These are phyloP conservation scores for Leucophenga maculata DNA, from an alignment of 2,888 invertebrate species.

Conservation along the genomic window DNA sequence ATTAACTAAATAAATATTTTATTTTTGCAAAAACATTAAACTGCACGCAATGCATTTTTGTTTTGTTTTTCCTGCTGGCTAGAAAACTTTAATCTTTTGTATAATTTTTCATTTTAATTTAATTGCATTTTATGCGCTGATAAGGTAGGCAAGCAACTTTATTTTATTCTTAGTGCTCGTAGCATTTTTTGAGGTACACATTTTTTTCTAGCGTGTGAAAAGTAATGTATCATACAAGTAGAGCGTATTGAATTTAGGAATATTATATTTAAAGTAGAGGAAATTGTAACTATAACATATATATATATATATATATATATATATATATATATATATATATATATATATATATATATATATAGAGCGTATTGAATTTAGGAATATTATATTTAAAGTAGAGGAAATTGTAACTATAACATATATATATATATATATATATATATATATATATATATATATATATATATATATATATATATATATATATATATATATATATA, in stretches of 20 bases:
- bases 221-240: slow-evolving; percentile 53
- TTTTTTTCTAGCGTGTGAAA: slow-evolving; percentile 51
- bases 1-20: background rate
- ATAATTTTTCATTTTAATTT: slow-evolving; percentile 3
- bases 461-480: too few relatives aligned
- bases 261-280: slow-evolving; percentile 59
- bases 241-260: too few relatives aligned
- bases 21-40: slow-evolving; percentile 40
- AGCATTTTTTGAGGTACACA: slow-evolving; percentile 51
- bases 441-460: too few relatives aligned
- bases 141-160: slow-evolving; percentile 8
- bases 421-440: too few relatives aligned
- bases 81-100: background rate
- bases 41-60: slow-evolving; percentile 45
- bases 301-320: too few relatives aligned
- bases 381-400: slow-evolving; percentile 59
- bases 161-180: slow-evolving; percentile 40
- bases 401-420: too few relatives aligned
- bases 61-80: background rate
- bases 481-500: too few relatives aligned
- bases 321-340: too few relatives aligned
- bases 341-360: too few relatives aligned
- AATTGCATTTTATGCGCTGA: slow-evolving; percentile 1
- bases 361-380: too few relatives aligned
- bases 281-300: too few relatives aligned